Percentiles rank a stretch among this genome's conserved stretches.
These are phyloP conservation scores for Lepus oiostolus DNA, from an alignment of 2,797 vertebrate genomes.

Conservation along the genomic window DNA sequence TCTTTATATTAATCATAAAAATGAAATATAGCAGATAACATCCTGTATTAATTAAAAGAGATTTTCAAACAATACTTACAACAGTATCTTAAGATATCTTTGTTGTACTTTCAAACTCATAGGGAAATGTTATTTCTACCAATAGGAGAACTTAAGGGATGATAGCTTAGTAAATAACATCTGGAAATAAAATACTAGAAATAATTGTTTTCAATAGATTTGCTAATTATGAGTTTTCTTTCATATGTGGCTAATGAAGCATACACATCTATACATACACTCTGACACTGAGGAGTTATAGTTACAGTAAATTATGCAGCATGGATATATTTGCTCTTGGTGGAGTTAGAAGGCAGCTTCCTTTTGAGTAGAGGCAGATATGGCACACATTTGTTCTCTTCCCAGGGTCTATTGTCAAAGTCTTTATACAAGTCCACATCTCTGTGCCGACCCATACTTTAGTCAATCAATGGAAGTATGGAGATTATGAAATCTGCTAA, in stretches of 20 bases:
- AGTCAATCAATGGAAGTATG: background rate
- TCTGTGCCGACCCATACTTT: background rate
- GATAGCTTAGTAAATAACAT: background rate
- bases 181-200: constrained; percentile 13
- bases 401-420: background rate
- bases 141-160: background rate
- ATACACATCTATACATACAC: accelerated
- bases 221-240: background rate
- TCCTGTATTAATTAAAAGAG: too few relatives aligned
- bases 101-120: background rate
- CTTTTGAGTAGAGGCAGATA: background rate
- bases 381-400: too few relatives aligned
- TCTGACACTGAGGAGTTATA: background rate
- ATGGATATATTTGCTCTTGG: background rate
- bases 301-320: background rate
- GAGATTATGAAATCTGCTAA: background rate
- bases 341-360: background rate
- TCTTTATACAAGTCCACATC: background rate
- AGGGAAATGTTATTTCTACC: background rate
- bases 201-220: background rate
- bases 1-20: too few relatives aligned
- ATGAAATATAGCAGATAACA: too few relatives aligned
- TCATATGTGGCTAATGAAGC: background rate
- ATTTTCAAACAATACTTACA: background rate
- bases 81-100: constrained; percentile 7